Evolutionary conservation across 2,797 vertebrate species (phyloP).

Genomic region (Potorous gilbertii): DNA sequence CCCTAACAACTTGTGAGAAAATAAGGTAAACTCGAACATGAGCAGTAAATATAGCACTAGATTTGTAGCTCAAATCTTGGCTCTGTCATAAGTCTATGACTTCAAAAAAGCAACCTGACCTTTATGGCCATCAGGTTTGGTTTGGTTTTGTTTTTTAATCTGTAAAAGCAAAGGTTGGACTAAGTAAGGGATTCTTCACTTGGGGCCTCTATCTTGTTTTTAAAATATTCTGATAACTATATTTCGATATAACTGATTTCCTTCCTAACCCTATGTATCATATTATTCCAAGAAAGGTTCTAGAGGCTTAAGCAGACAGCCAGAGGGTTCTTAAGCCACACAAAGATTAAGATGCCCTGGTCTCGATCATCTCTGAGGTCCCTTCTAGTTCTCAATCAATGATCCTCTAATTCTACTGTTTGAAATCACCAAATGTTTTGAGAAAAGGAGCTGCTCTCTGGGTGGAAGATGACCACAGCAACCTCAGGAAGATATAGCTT

Average conservation of each 20-base stretch:
- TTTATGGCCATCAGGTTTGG: not conserved
- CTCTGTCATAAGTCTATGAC: not conserved
- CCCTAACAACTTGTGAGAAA: not conserved
- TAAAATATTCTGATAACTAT: not conserved
- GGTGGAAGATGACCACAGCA: not conserved
- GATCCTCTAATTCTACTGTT: not conserved
- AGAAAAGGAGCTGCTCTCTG: not conserved
- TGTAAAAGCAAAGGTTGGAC: not conserved
- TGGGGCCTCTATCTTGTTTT: not conserved
- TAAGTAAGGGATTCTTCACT: not conserved
- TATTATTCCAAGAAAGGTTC: not conserved
- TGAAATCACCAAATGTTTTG: not conserved
- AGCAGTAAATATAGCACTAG: not conserved
- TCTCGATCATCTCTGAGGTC: not conserved
- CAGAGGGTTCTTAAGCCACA: not conserved
- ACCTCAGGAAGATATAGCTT: not conserved
- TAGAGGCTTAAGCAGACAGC: not conserved
- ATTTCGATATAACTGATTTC: not conserved
- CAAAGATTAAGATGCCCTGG: not conserved
- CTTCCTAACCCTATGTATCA: not conserved
- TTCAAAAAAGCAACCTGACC: not conserved
- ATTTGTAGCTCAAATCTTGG: not conserved
- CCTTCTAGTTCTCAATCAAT: not conserved
- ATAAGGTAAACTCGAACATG: not conserved
- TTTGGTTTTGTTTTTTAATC: not conserved